Conservation (phyloP, 2,113 vertebrate species). For the Neotoma lepida region DNA sequence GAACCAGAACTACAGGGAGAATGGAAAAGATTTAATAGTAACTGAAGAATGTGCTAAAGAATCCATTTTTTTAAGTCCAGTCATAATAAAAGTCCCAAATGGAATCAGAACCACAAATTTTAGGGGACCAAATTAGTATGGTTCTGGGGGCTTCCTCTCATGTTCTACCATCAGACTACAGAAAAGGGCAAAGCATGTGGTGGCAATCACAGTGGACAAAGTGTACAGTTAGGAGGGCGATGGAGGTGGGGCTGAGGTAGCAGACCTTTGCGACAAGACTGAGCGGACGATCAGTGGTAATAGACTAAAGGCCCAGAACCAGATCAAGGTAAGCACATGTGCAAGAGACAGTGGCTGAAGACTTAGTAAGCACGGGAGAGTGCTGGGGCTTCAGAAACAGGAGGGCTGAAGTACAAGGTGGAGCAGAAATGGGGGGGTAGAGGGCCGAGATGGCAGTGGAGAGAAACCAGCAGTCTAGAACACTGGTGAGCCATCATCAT, state of each 20-base stretch:
- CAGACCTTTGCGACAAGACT: not conserved
- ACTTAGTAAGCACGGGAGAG: not conserved
- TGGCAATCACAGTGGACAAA: not conserved
- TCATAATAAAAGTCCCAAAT: not conserved
- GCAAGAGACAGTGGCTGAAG: not conserved
- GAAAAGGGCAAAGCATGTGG: not conserved
- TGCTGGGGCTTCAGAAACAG: not conserved
- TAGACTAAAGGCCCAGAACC: not conserved
- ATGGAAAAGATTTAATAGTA: slow-evolving; percentile 46
- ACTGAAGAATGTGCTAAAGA: not conserved
- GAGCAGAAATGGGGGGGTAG: not conserved
- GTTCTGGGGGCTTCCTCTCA: slow-evolving; percentile 28
- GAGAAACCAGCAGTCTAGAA: not conserved
- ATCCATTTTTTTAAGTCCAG: not conserved
- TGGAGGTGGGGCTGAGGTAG: not conserved
- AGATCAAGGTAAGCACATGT: not conserved
- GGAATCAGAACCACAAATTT: slow-evolving; percentile 53
- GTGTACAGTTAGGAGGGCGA: not conserved
- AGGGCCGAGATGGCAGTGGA: not conserved
- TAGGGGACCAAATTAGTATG: slow-evolving; percentile 7
- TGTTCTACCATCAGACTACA: not conserved
- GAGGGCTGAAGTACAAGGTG: not conserved
- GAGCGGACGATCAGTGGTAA: not conserved
- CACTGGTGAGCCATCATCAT: not conserved
- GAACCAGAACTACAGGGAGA: not conserved